These are phyloP conservation scores for Acronicta alni DNA, from an alignment of 2,888 invertebrate species.

Conservation along the genomic window DNA sequence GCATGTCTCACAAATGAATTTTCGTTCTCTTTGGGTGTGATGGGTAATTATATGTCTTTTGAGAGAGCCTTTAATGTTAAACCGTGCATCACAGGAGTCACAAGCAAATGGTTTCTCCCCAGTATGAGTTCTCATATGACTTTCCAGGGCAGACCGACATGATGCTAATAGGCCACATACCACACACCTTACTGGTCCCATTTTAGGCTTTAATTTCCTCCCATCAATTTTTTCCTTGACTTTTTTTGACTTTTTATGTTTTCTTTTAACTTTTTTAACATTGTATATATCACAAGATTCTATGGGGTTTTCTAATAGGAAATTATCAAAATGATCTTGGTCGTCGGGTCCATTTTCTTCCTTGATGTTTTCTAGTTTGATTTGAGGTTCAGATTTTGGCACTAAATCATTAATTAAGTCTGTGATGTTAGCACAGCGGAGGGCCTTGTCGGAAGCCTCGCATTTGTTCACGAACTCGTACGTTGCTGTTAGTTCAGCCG, in stretches of 20 bases:
- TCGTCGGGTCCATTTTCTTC: conserved; percentile 62
- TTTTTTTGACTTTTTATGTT: conserved; percentile 43
- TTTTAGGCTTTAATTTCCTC: conserved; percentile 61
- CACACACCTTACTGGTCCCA: conserved; percentile 73
- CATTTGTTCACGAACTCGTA: conserved; percentile 79
- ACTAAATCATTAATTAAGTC: conserved; percentile 52
- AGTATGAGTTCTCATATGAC: conserved; percentile 80
- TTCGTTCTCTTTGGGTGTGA: conserved; percentile 73
- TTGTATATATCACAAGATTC: conserved; percentile 18
- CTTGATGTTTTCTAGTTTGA: conserved; percentile 52
- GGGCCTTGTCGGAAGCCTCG: conserved; percentile 74
- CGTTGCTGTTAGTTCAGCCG: conserved; percentile 68
- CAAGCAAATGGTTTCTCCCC: conserved; percentile 82
- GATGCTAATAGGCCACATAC: conserved; percentile 73
- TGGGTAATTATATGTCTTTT: conserved; percentile 74
- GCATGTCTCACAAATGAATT: conserved; percentile 82
- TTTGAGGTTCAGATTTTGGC: conserved; percentile 52
- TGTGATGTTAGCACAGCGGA: conserved; percentile 66
- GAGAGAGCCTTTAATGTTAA: conserved; percentile 74
- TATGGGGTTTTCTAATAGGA: conserved; percentile 21
- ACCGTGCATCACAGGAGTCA: conserved; percentile 69
- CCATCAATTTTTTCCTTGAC: conserved; percentile 50
- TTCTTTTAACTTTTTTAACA: conserved; percentile 40
- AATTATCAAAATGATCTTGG: conserved; percentile 45
- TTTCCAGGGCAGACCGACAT: conserved; percentile 76